These are phyloP conservation scores for Tenthredo mesomela DNA, from an alignment of 2,888 invertebrate species.

Conservation along the genomic window DNA sequence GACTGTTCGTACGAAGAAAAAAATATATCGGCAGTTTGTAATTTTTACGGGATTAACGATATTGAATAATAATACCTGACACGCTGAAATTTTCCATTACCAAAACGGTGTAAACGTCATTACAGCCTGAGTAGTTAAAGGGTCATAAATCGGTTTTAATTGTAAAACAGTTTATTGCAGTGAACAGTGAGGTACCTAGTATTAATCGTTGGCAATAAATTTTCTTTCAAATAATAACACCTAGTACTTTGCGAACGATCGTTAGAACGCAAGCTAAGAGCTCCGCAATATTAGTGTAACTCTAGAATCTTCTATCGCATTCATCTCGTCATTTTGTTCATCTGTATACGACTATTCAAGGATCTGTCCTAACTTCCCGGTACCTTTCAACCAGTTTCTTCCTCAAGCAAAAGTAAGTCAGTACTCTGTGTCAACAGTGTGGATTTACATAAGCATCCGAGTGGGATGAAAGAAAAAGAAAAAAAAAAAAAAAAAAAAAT, in stretches of 20 bases:
- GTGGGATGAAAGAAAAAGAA: neutral
- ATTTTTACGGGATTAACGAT: neutral
- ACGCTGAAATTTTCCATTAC: slow-evolving; percentile 23
- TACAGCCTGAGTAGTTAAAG: neutral
- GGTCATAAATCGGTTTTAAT: slow-evolving; percentile 25
- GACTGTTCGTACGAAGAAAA: neutral
- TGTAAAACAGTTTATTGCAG: slow-evolving; percentile 20
- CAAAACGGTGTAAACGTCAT: slow-evolving; percentile 12
- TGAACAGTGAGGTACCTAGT: neutral
- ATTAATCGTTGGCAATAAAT: slow-evolving; percentile 18
- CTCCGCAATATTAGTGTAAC: neutral
- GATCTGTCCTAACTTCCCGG: neutral
- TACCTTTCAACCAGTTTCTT: neutral
- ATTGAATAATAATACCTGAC: slow-evolving; percentile 14
- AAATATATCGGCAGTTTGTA: neutral
- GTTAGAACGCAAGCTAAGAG: neutral
- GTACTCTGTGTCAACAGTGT: slow-evolving; percentile 7
- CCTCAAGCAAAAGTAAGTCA: neutral
- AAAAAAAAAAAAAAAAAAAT: neutral
- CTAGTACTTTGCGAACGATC: neutral
- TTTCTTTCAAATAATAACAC: slow-evolving; percentile 14
- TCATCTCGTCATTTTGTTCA: neutral
- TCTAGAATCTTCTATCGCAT: neutral
- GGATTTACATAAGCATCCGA: slow-evolving; percentile 34
- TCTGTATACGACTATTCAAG: neutral